Base-by-base conservation (phyloP, 2,113 vertebrate species). In the Alligator mississippiensis region DNA sequence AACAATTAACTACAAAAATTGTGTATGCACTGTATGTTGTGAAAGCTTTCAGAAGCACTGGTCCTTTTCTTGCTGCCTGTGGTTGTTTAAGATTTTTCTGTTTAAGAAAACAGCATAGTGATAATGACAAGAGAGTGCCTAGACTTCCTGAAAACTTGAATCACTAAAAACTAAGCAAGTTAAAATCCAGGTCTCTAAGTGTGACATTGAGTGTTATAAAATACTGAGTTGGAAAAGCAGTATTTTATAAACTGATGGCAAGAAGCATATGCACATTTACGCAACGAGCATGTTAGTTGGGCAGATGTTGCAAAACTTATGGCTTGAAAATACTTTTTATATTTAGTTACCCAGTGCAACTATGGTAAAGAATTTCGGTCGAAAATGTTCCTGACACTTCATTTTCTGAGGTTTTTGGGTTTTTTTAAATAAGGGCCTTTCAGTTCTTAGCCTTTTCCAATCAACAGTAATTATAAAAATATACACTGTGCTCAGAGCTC, bases 391-490 rank as follows among this genome's bases (percentile, higher is more conserved):
- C 11, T 63, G 25, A 60, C 54, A 2, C 57, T 80, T 93, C 77
- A 61, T 88, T 92, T 95, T 81, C 58, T 93, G 21, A 47, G 47
- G 47, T 72, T 78, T 78, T 90, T 62, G 34, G 79, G 80, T 63
- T 84, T 90, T 85, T 64, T 63, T 75, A 54, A 64, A 80, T 61
- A 82, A 70, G 63, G 83, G n/a, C 84, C 13, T 85, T 60, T 58
- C 63, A 4, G 83, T 64, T 57, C 25, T 80, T 47, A 47, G 47
- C 47, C 47, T 95, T 77, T 88, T 85, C 76, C 74, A 87, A 38
- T 96, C 92, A 94, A 34, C 62, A 92, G 54, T 95, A 93, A 93
- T 97, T 97, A 94, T 80, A 95, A 92, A 96, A 96, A 94, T 93
- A 94, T 21, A 86, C 72, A 38, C 59, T 85, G 80, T 93, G 95